phyloP scores from a whole-genome alignment of 2,113 vertebrate genomes.

The Indicator indicator region DNA sequence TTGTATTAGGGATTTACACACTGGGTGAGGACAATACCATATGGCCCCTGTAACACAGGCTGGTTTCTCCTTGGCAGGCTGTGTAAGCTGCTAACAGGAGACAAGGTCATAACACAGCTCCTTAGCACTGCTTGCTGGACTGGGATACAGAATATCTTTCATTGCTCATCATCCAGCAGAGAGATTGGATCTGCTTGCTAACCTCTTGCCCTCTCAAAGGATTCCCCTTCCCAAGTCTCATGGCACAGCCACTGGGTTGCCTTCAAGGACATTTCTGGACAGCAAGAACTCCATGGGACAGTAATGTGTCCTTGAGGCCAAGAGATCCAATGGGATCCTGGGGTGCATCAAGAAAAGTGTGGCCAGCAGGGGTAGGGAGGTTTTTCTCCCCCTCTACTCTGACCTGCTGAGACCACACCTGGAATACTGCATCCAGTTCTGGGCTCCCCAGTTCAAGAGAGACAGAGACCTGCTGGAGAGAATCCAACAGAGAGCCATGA shows the following conservation, averaged over 20 bases:
- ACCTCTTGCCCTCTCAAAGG: background rate
- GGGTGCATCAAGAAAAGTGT: too few relatives aligned
- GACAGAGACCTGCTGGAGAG: too few relatives aligned
- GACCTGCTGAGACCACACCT: too few relatives aligned
- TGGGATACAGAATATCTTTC: too few relatives aligned
- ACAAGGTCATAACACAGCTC: conserved; percentile 50
- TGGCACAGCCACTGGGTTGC: background rate
- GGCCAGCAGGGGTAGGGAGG: too few relatives aligned
- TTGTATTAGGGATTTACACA: conserved; percentile 68
- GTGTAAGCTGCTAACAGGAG: conserved; percentile 57
- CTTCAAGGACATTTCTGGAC: background rate
- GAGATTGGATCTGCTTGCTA: background rate
- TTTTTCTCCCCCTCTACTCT: too few relatives aligned
- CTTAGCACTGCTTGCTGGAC: background rate
- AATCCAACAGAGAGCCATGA: too few relatives aligned
- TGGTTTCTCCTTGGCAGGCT: conserved; percentile 34
- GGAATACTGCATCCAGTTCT: too few relatives aligned
- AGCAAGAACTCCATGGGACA: too few relatives aligned
- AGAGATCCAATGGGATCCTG: too few relatives aligned
- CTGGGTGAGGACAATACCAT: conserved; percentile 44
- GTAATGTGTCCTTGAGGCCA: too few relatives aligned
- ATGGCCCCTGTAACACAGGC: conserved; percentile 33
- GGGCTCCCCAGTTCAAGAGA: too few relatives aligned
- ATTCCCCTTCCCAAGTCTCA: background rate
- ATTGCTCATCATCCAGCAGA: background rate